Conservation (phyloP, 2,888 invertebrate species). For the Drosophila greeni region DNA sequence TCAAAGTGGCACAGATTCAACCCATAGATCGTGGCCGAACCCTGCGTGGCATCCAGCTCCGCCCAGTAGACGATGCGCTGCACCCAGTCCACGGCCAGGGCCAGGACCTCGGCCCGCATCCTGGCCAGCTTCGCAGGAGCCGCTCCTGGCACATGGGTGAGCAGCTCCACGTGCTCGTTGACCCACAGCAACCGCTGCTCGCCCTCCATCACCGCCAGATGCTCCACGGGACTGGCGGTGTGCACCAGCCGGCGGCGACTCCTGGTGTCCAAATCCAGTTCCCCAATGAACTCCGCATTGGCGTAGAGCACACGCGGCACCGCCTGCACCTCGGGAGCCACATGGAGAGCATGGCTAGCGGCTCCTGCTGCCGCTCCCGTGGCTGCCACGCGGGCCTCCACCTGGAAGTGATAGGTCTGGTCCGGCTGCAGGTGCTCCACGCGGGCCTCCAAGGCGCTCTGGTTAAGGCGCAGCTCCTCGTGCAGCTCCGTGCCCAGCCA, state of each 20-base stretch:
- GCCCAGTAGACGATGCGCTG: conserved; percentile 90
- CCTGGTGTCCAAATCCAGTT: conserved; percentile 87
- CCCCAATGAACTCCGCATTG: conserved; percentile 85
- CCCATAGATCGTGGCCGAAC: conserved; percentile 82
- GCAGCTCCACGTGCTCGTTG: conserved; percentile 80
- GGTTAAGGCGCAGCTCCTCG: conserved; percentile 59
- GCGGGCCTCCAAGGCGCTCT: conserved; percentile 79
- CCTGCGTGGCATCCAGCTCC: conserved; percentile 80
- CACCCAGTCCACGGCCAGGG: conserved; percentile 92
- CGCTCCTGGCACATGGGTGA: conserved; percentile 67
- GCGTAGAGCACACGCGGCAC: conserved; percentile 89
- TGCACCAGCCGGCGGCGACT: conserved; percentile 82
- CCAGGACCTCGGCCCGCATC: conserved; percentile 82
- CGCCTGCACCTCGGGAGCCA: conserved; percentile 86
- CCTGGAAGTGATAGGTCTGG: conserved; percentile 84
- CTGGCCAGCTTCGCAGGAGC: conserved; percentile 80
- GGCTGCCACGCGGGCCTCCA: conserved; percentile 88
- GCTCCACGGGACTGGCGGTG: conserved; percentile 83
- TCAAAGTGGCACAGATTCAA: conserved; percentile 84
- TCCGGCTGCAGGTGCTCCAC: conserved; percentile 81
- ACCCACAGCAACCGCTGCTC: conserved; percentile 91
- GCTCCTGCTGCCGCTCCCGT: conserved; percentile 90
- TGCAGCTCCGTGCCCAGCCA: conserved; percentile 80
- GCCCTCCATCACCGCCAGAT: conserved; percentile 82
- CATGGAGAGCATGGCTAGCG: conserved; percentile 81